Evolutionary conservation across 2,113 vertebrate genomes (phyloP).

Genomic region (Petroica traversi): DNA sequence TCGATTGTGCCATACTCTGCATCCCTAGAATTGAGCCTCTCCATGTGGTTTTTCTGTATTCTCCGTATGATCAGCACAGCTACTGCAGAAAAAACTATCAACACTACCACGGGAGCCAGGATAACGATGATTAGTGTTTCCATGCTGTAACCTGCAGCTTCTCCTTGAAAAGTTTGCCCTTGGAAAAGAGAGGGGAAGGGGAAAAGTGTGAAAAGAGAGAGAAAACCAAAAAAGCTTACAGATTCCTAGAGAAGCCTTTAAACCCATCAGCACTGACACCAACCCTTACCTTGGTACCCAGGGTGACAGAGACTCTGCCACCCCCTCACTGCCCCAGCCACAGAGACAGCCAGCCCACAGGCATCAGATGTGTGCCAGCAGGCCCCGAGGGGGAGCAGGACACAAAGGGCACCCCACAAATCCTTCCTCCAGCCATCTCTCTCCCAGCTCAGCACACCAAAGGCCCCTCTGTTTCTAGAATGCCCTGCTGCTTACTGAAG

Average conservation of each 20-base stretch:
- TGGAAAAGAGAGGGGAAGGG: not conserved
- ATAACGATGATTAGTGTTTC: constrained; percentile 85
- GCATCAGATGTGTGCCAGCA: rapidly evolving
- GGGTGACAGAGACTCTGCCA: rapidly evolving
- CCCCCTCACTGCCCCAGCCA: not conserved
- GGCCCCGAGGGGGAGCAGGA: not conserved
- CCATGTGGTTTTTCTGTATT: constrained; percentile 89
- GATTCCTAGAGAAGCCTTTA: not conserved
- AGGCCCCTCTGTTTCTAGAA: too few species aligned
- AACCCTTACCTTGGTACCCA: not conserved
- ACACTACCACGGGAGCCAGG: constrained; percentile 82
- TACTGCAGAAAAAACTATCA: constrained; percentile 83
- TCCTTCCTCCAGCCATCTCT: rapidly evolving
- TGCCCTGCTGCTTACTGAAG: rapidly evolving
- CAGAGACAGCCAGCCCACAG: rapidly evolving
- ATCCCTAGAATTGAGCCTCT: constrained; percentile 88
- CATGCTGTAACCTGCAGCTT: constrained; percentile 81
- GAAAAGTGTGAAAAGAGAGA: not conserved
- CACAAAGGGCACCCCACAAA: rapidly evolving
- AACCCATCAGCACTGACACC: not conserved
- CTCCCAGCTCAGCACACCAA: not conserved
- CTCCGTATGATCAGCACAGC: constrained; percentile 86
- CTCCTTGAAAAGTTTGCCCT: constrained; percentile 73
- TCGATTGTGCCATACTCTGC: constrained; percentile 96
- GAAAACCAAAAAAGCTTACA: not conserved